Evolutionary conservation across 2,113 vertebrate genomes (phyloP).

Genomic region (Steatornis caripensis): DNA sequence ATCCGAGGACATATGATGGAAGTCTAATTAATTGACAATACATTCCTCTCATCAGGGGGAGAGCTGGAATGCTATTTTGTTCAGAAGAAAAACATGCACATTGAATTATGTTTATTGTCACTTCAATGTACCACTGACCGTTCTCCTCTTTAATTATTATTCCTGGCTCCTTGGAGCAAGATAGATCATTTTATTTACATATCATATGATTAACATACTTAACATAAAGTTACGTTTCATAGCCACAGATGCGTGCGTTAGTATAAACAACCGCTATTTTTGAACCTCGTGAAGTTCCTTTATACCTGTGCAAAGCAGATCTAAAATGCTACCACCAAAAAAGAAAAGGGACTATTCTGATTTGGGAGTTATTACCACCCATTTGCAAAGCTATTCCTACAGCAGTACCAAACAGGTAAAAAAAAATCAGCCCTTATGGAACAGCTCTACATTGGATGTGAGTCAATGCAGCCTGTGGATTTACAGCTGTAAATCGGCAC

Average conservation of each 20-base stretch:
- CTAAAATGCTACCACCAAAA: neutral
- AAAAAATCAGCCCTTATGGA: neutral
- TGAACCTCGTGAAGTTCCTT: neutral
- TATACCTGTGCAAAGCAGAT: neutral
- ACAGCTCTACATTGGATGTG: neutral
- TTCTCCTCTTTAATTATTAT: neutral
- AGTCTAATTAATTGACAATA: constrained; percentile 68
- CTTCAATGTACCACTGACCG: neutral
- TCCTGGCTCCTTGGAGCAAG: neutral
- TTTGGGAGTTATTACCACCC: neutral
- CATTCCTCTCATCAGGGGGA: constrained; percentile 53
- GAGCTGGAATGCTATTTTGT: constrained; percentile 64
- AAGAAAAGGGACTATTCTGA: neutral
- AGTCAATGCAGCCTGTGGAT: neutral
- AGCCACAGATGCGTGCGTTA: neutral
- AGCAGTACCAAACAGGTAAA: neutral
- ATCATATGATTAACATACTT: neutral
- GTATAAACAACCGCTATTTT: rapidly evolving
- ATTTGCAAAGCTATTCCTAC: neutral
- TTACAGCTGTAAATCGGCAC: neutral
- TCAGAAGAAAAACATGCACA: constrained; percentile 40
- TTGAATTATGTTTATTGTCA: neutral
- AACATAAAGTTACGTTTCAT: neutral
- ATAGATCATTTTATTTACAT: neutral
- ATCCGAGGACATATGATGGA: constrained; percentile 66